Conservation (phyloP, 2,888 invertebrate species). For the Hymenopus coronatus region DNA sequence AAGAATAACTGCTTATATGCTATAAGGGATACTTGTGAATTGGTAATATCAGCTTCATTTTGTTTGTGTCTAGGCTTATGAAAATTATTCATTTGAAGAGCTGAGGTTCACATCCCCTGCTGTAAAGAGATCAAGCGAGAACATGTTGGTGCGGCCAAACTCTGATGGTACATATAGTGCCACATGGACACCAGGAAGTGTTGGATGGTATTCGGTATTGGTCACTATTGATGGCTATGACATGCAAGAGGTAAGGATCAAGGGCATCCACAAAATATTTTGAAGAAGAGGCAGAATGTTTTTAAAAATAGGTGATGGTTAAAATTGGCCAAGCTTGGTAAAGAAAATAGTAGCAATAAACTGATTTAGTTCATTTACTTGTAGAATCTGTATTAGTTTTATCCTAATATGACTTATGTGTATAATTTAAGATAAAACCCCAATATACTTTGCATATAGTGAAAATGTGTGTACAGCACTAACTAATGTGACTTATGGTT, state of each 20-base stretch:
- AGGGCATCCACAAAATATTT: background rate
- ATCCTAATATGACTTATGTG: no score
- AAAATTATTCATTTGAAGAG: constrained; percentile 94
- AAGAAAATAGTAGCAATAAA: no score
- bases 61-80: constrained; percentile 63
- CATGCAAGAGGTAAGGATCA: constrained; percentile 58
- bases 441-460: no score
- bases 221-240: constrained; percentile 84
- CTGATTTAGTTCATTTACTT: no score
- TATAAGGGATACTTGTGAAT: no score
- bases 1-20: background rate
- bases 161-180: constrained; percentile 79
- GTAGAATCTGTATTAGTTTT: no score
- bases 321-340: no score
- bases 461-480: no score
- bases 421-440: no score
- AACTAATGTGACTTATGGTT: no score
- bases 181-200: constrained; percentile 87
- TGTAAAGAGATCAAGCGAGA: constrained; percentile 70
- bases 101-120: constrained; percentile 71
- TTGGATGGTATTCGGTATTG: constrained; percentile 85
- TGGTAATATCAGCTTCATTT: background rate
- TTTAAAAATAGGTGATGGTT: no score
- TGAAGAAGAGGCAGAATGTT: no score
- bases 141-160: constrained; percentile 73